Conservation (phyloP, 92 coral and sea anemone species). For the Siderastrea radians region DNA sequence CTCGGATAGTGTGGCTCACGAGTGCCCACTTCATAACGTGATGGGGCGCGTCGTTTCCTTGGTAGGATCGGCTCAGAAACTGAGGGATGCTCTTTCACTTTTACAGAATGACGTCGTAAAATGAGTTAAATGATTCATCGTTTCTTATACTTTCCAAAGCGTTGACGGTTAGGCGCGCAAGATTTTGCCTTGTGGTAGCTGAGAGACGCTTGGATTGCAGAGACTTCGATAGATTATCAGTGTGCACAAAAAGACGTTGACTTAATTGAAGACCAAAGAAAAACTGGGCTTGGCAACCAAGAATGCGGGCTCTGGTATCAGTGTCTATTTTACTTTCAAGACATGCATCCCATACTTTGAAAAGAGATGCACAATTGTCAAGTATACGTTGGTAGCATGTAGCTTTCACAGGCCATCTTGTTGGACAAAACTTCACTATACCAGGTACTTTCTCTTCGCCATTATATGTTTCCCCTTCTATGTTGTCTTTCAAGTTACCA, state of each 20-base stretch:
- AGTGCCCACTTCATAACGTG: no score
- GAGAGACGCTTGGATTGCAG: conserved; percentile 68
- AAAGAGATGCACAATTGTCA: conserved; percentile 32
- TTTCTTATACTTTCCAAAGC: conserved; percentile 66
- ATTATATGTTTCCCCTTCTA: conserved; percentile 8
- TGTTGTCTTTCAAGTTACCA: not conserved
- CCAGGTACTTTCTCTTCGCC: conserved; percentile 8
- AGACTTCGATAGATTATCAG: conserved; percentile 81
- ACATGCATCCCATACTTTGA: conserved; percentile 65
- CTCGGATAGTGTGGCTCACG: no score
- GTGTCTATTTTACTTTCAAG: conserved; percentile 60
- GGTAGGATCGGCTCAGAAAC: conserved; percentile 68
- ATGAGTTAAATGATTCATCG: conserved; percentile 47
- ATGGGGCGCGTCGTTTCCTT: no score
- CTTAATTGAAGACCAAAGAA: conserved; percentile 50
- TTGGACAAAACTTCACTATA: conserved; percentile 47
- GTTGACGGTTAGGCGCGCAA: conserved; percentile 57
- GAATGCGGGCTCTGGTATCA: conserved; percentile 67
- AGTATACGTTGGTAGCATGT: conserved; percentile 50
- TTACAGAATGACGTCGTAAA: conserved; percentile 52
- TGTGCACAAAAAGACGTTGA: conserved; percentile 65
- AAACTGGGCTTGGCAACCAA: conserved; percentile 70
- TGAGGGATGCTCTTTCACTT: conserved; percentile 63
- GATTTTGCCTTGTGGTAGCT: conserved; percentile 68
- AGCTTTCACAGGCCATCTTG: conserved; percentile 64